Evolutionary conservation across 1,140 invertebrate genomes (phyloP).

Genomic region (Drosophila lini): DNA sequence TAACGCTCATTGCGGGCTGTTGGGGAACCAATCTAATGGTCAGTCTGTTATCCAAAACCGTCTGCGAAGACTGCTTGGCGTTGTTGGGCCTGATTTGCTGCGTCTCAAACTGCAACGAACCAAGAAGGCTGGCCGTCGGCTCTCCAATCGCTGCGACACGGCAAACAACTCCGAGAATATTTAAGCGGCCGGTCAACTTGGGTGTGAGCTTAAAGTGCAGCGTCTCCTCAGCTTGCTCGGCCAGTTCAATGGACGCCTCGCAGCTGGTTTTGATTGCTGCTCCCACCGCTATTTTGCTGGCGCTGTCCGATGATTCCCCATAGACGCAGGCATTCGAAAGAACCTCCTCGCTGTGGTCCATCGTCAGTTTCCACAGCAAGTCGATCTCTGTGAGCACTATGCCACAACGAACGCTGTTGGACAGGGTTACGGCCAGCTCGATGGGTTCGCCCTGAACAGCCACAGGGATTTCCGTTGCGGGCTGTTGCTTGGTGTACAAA

Average conservation of each 20-base stretch:
- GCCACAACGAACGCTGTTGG: slow-evolving; percentile 86
- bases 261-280: slow-evolving; percentile 84
- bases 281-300: slow-evolving; percentile 65
- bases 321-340: slow-evolving; percentile 79
- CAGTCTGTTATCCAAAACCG: slow-evolving; percentile 86
- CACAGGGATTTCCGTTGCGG: slow-evolving; percentile 86
- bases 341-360: slow-evolving; percentile 81
- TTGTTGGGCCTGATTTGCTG: slow-evolving; percentile 85
- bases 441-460: slow-evolving; percentile 92
- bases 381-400: slow-evolving; percentile 85
- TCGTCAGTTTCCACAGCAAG: slow-evolving; percentile 91
- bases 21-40: slow-evolving; percentile 88
- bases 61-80: slow-evolving; percentile 84
- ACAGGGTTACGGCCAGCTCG: slow-evolving; percentile 90
- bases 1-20: slow-evolving; percentile 90
- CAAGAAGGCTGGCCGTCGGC: slow-evolving; percentile 85
- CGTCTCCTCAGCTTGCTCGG: slow-evolving; percentile 80
- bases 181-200: slow-evolving; percentile 84
- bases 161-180: slow-evolving; percentile 84
- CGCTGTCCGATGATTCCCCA: slow-evolving; percentile 74
- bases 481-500: slow-evolving; percentile 89
- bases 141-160: slow-evolving; percentile 81
- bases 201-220: slow-evolving; percentile 85
- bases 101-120: slow-evolving; percentile 87
- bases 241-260: slow-evolving; percentile 82